phyloP scores from a whole-genome alignment of 1,140 invertebrate species.

The Antheraea pernyi region DNA sequence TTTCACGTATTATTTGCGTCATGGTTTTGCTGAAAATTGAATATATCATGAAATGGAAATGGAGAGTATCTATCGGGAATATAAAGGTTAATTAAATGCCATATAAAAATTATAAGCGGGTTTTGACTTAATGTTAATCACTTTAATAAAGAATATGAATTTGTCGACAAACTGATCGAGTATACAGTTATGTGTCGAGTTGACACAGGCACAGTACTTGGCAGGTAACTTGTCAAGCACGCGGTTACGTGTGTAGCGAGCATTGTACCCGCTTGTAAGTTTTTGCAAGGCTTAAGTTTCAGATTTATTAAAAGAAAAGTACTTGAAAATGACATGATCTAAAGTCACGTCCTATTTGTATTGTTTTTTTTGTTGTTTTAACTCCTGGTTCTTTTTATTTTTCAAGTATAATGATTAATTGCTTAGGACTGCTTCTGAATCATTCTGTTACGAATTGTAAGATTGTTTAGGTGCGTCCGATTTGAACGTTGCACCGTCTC shows the following conservation, averaged over 20 bases:
- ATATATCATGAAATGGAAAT: not conserved
- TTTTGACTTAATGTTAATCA: not conserved
- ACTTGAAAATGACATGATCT: no score
- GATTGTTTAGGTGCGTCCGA: conserved; percentile 3
- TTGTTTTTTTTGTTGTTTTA: no score
- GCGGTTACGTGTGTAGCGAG: not conserved
- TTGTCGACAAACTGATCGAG: no score
- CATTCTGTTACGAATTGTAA: conserved; percentile 7
- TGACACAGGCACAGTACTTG: no score
- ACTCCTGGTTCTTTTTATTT: no score
- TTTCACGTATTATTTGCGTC: not conserved
- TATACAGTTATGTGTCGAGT: no score
- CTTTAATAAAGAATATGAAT: not conserved
- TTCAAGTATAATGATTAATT: not conserved
- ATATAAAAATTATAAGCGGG: not conserved
- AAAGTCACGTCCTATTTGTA: no score
- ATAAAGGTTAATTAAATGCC: not conserved
- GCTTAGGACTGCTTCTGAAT: conserved; percentile 11
- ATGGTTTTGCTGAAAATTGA: not conserved
- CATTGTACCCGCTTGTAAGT: not conserved
- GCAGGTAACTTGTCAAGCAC: not conserved
- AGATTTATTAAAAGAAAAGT: no score
- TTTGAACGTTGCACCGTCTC: not conserved
- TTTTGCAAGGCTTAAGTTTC: not conserved
- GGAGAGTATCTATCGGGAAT: not conserved